A percentile compares a stretch with the other conserved stretches of the same genome.
Conservation (phyloP, 1,140 invertebrate genomes). For the Drosophila pandora region DNA sequence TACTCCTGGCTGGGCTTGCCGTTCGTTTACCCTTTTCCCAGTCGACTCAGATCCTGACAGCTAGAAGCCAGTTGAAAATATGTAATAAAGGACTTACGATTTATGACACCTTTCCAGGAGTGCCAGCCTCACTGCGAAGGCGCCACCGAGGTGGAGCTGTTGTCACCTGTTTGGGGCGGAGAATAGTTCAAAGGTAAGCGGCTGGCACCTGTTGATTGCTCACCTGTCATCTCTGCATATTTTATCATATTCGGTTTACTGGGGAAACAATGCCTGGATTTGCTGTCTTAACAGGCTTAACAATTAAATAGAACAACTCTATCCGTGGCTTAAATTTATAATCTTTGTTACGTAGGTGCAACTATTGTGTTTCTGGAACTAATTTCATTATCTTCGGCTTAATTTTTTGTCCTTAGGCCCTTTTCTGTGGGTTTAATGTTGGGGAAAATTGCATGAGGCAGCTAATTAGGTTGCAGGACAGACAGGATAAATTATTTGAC, state of each 20-base stretch:
- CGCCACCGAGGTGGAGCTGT: background rate
- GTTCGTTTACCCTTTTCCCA: slow-evolving; percentile 28
- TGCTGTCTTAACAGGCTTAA: slow-evolving; percentile 3
- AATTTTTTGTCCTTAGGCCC: slow-evolving; percentile 8
- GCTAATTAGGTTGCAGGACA: slow-evolving; percentile 67
- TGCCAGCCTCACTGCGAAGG: background rate
- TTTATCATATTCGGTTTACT: slow-evolving; percentile 26
- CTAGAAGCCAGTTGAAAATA: slow-evolving; percentile 40
- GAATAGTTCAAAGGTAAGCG: slow-evolving; percentile 26
- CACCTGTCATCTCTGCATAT: slow-evolving; percentile 45
- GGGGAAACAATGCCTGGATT: slow-evolving; percentile 20
- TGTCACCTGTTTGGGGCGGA: slow-evolving; percentile 12
- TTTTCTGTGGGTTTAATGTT: slow-evolving; percentile 67
- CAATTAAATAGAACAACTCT: slow-evolving; percentile 5
- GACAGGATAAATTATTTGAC: slow-evolving; percentile 62
- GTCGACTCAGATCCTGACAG: slow-evolving; percentile 19
- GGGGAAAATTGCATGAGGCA: slow-evolving; percentile 66
- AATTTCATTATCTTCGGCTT: slow-evolving; percentile 45
- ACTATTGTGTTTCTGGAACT: slow-evolving; percentile 34
- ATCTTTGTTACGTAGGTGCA: slow-evolving; percentile 24
- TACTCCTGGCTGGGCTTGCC: slow-evolving; percentile 13
- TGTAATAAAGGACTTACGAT: slow-evolving; percentile 59
- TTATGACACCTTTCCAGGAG: slow-evolving; percentile 42
- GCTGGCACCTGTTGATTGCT: slow-evolving; percentile 51
- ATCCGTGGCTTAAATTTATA: slow-evolving; percentile 21